These are phyloP conservation scores for Acanthosepion esculentum DNA, from an alignment of 2,888 invertebrate species.

Conservation along the genomic window DNA sequence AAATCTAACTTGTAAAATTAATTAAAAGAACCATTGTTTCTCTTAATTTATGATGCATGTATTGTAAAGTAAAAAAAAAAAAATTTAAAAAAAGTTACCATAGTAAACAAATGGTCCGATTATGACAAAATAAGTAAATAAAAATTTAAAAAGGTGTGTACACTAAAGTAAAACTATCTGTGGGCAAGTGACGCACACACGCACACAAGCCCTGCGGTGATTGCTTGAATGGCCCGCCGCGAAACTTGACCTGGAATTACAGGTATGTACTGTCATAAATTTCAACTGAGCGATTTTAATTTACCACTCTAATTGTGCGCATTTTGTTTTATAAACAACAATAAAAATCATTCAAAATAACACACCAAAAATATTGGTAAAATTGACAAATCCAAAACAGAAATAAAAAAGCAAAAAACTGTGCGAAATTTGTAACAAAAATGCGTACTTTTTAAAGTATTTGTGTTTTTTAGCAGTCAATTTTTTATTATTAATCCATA, in stretches of 20 bases:
- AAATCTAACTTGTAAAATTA: too few species aligned
- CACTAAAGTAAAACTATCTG: background rate
- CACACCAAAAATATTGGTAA: background rate
- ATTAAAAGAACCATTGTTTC: too few species aligned
- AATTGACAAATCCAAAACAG: background rate
- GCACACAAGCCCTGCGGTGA: background rate
- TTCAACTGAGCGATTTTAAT: background rate
- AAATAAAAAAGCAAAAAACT: background rate
- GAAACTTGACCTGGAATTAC: slow-evolving; percentile 1
- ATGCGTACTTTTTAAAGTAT: background rate
- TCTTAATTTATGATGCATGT: too few species aligned
- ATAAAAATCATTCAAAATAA: background rate
- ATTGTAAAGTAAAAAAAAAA: too few species aligned
- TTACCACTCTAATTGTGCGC: background rate
- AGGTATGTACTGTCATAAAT: background rate
- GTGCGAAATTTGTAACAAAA: background rate
- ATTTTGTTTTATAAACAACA: background rate
- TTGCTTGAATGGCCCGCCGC: background rate
- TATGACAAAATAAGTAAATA: background rate
- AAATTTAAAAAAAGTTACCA: too few species aligned
- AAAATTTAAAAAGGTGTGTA: background rate
- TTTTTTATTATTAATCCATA: background rate
- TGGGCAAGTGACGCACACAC: background rate
- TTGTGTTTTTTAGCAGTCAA: background rate
- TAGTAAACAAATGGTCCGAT: too few species aligned